A percentile compares a stretch with the other conserved stretches of the same genome.
These are phyloP conservation scores for Ceratoteleas bidentatus DNA, from an alignment of 1,140 invertebrate genomes.

Conservation along the genomic window DNA sequence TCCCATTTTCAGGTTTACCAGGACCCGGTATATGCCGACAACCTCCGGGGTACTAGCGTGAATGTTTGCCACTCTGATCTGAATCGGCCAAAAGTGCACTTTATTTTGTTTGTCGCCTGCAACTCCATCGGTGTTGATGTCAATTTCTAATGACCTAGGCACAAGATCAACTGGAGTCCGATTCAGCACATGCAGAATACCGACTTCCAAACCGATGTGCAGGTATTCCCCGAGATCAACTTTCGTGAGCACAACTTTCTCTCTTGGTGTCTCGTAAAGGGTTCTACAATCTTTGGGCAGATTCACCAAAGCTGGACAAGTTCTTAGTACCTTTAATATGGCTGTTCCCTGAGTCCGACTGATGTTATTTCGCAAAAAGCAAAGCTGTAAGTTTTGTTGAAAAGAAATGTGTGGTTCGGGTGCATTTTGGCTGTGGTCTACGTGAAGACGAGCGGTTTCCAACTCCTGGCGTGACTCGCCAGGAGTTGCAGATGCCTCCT, in stretches of 20 bases:
- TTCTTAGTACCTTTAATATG: constrained; percentile 8
- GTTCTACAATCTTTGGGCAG: constrained; percentile 17
- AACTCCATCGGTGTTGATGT: too few species aligned
- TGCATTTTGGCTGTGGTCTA: background rate
- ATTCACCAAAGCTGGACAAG: background rate
- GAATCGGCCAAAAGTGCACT: too few species aligned
- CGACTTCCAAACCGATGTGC: too few species aligned
- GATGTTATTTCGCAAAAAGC: background rate
- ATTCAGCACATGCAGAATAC: too few species aligned
- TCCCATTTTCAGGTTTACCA: too few species aligned
- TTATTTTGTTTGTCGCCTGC: too few species aligned
- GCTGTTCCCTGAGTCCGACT: background rate
- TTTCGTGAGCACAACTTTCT: background rate
- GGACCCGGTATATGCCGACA: too few species aligned
- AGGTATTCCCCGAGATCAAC: background rate
- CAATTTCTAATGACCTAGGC: too few species aligned
- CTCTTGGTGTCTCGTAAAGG: background rate
- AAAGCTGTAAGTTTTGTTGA: background rate
- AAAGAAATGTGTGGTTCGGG: background rate
- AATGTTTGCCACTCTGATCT: too few species aligned
- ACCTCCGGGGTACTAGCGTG: too few species aligned
- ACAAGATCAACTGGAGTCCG: background rate
- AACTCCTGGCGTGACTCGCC: background rate
- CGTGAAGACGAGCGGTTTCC: background rate
- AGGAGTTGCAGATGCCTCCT: background rate